Percentiles rank a stretch among this genome's conserved stretches.
These are phyloP conservation scores for Thaumatotibia leucotreta DNA, from an alignment of 1,140 invertebrate species.

Conservation along the genomic window DNA sequence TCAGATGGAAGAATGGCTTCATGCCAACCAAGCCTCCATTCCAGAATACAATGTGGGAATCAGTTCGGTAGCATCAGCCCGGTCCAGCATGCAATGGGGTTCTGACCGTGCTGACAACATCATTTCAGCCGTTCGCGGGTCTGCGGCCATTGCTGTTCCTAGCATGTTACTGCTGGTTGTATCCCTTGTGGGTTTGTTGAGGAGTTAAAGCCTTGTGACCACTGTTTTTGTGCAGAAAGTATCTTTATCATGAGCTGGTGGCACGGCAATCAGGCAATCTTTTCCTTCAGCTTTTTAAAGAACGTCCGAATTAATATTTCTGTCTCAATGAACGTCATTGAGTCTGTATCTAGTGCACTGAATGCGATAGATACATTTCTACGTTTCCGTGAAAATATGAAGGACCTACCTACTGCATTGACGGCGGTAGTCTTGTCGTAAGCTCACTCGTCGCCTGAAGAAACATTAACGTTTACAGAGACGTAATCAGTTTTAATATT, in stretches of 20 bases:
- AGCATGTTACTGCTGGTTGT: constrained; percentile 35
- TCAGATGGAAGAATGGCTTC: constrained; percentile 61
- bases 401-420: too few species aligned
- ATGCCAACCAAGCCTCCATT: constrained; percentile 26
- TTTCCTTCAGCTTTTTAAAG: too few species aligned
- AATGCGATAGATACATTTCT: too few species aligned
- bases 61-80: constrained; percentile 40
- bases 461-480: too few species aligned
- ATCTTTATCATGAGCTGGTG: background rate
- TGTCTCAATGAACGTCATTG: too few species aligned
- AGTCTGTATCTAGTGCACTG: too few species aligned
- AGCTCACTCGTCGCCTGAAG: too few species aligned
- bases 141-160: constrained; percentile 30
- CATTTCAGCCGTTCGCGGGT: constrained; percentile 40
- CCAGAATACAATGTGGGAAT: constrained; percentile 43
- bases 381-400: too few species aligned
- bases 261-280: too few species aligned
- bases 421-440: too few species aligned
- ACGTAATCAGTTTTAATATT: too few species aligned
- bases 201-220: constrained; percentile 28
- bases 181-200: constrained; percentile 37
- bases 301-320: too few species aligned
- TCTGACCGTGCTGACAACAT: constrained; percentile 37
- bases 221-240: background rate
- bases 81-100: constrained; percentile 54